Base-by-base conservation (phyloP, 1,140 invertebrate species). In the Phortica variegata region DNA sequence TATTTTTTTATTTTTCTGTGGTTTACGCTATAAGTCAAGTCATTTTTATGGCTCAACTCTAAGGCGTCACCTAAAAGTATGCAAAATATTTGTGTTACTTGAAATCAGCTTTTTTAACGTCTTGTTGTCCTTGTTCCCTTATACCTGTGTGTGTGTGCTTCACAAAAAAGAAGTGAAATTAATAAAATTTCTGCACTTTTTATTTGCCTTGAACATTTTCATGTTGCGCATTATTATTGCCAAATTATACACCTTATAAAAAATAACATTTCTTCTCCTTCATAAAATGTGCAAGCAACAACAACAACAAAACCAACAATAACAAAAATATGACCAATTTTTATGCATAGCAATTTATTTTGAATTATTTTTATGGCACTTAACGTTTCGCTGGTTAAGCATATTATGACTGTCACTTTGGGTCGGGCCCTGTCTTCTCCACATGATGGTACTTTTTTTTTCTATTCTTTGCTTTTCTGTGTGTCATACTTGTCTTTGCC, bases 351-450 rank as follows among this genome's bases (percentile, higher is more conserved):
- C 68, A 72, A 72, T 72, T 72, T 72, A 72, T 72, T 72, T 72
- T 72, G 59, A 72, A 69, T 72, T 72, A 72, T 72, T 72, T 72
- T 72, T 72, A 72, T 72, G 63, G 68, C 63, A 65, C 68, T 72
- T 68, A 61, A 61, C 58, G 68, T 51, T 50, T 50, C 59, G 49
- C 26, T 26, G 50, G 41, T 41, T 54, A 47, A 45, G 33, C 47
- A 44, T 49, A 32, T 50, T 43, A 16, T 18, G n/a, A n/a, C n/a
- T n/a, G n/a, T n/a, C n/a, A n/a, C n/a, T n/a, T n/a, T n/a, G n/a
- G n/a, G n/a, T n/a, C n/a, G n/a, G n/a, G n/a, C n/a, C n/a, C n/a
- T n/a, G n/a, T n/a, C n/a, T n/a, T n/a, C n/a, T n/a, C n/a, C n/a
- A n/a, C n/a, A n/a, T n/a, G n/a, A n/a, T n/a, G n/a, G n/a, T n/a